Evolutionary conservation across 64 coral and sea anemone genomes (phyloP).

Genomic region (Porites australiensis): DNA sequence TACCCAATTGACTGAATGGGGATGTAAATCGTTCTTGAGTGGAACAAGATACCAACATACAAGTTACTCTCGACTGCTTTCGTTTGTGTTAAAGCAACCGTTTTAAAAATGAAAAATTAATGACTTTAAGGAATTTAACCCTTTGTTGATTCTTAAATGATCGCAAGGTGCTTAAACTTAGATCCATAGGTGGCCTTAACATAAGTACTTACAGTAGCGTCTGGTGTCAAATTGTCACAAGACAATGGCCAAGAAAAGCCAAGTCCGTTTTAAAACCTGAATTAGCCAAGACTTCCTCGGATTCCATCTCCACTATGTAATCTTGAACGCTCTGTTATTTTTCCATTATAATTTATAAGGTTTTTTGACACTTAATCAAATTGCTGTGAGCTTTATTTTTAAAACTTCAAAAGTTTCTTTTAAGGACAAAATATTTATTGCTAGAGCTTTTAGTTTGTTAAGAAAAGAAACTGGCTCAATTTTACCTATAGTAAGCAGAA

Average conservation of each 20-base stretch:
- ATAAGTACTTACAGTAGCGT: not conserved
- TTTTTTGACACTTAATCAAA: no score
- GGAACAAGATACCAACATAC: not conserved
- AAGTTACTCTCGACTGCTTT: not conserved
- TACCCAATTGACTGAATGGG: not conserved
- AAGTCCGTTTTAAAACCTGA: not conserved
- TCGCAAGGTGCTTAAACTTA: not conserved
- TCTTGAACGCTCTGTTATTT: not conserved
- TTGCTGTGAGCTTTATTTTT: no score
- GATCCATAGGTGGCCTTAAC: not conserved
- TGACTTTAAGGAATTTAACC: no score
- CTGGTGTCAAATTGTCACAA: not conserved
- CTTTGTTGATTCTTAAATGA: not conserved
- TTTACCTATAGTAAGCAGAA: no score
- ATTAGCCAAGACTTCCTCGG: not conserved
- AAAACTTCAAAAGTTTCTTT: no score
- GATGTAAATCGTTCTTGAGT: not conserved
- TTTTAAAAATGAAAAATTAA: not conserved
- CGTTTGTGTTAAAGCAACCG: not conserved
- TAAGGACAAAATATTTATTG: no score
- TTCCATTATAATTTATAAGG: no score
- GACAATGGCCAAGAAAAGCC: not conserved
- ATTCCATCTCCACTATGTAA: constrained; percentile 12
- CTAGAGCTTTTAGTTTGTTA: no score
- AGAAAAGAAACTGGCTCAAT: no score